Evolutionary conservation across 2,888 invertebrate genomes (phyloP), one percentile per base, ranked within the genome.

Genomic region (Saturnia japonica): DNA sequence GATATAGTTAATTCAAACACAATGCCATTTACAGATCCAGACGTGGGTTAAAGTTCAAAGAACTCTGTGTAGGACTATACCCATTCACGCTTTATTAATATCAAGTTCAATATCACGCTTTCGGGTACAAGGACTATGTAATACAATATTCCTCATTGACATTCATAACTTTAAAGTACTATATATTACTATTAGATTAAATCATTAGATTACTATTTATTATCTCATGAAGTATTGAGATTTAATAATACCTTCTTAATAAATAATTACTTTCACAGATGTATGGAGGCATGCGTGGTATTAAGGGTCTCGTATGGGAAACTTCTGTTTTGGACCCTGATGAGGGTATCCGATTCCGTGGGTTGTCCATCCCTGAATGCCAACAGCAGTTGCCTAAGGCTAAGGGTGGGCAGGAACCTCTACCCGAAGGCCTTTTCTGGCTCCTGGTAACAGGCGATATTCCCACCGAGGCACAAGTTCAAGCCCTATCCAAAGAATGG

Each of bases 281-380:
- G 96, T 97, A 99, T 92, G 98, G 99, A 80, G 99, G 99, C 69
- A 99, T 99, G 99, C 95, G 99, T 84, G 98, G 98, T 54, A 98
- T 99, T 93, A 98, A 98, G 88, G 98, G 98, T 76, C 94, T 99
- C 73, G 97, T 99, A 2, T 98, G 98, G 92, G 99, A 99, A 90
- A 98, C 99, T 0, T 99, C 99, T 19, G 98, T 99, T 45, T 94
- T 99, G 78, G 99, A 99, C 88, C 96, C 99, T 1, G 98, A 99
- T 75, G 99, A 99, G 90, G 99, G 99, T 76, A 99, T 99, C 90
- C 95, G 98, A 75, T 99, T 99, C 95, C 96, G 99, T 72, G 99
- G 98, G 47, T 96, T 97, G 83, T 97, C 98, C 69, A 99, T 99
- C 85, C 97, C 97, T 16, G 96, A 97, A 84, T 96, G 96, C 90